Evolutionary conservation across 2,797 vertebrate species (phyloP).

Genomic region (Natrix natrix): DNA sequence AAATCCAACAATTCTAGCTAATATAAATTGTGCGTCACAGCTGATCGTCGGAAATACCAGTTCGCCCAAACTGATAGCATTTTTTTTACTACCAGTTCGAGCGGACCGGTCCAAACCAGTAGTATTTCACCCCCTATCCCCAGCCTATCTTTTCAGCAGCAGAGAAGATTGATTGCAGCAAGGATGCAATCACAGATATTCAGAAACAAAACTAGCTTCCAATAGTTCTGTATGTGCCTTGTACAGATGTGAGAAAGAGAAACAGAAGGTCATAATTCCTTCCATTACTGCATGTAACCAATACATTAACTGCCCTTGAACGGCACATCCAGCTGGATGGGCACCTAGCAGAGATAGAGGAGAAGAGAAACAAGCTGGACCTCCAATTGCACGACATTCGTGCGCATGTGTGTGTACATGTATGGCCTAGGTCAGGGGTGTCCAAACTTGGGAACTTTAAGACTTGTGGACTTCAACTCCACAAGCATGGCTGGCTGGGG

Average conservation of each 20-base stretch:
- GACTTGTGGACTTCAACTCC: too few species aligned
- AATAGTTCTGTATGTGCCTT: neutral
- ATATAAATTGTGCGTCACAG: too few species aligned
- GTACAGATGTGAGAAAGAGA: neutral
- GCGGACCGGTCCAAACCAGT: too few species aligned
- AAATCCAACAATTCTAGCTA: too few species aligned
- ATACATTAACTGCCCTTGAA: neutral
- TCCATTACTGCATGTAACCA: neutral
- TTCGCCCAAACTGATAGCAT: too few species aligned
- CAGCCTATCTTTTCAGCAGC: neutral
- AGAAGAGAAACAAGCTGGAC: neutral
- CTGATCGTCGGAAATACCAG: too few species aligned
- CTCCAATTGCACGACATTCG: neutral
- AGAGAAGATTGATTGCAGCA: neutral
- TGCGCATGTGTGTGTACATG: too few species aligned
- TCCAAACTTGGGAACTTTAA: too few species aligned
- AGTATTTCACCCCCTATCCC: neutral
- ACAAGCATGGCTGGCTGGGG: too few species aligned
- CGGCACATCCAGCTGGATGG: neutral
- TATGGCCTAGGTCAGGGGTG: too few species aligned
- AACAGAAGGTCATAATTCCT: neutral
- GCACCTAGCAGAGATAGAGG: neutral
- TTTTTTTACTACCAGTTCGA: too few species aligned
- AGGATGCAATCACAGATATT: neutral
- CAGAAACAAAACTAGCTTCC: neutral